These are phyloP conservation scores for Pungitius pungitius DNA, from an alignment of 2,113 vertebrate species.

Conservation along the genomic window DNA sequence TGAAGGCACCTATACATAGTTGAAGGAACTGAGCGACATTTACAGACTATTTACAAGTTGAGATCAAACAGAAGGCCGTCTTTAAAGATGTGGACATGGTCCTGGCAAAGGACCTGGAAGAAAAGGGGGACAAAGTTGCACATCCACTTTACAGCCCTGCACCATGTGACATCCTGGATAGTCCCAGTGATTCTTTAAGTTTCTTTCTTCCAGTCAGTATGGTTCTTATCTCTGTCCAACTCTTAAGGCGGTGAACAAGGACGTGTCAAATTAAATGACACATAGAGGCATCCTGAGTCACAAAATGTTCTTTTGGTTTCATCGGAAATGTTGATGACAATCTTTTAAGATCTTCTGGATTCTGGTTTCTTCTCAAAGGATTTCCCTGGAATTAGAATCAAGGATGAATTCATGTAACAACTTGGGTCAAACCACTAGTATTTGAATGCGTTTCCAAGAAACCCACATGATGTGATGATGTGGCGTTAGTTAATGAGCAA, in stretches of 20 bases:
- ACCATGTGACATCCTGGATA: neutral
- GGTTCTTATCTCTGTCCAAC: neutral
- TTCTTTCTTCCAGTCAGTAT: neutral
- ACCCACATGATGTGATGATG: neutral
- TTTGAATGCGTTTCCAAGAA: neutral
- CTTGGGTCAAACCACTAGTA: neutral
- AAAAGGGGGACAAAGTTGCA: neutral
- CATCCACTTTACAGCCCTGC: neutral
- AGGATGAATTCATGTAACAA: neutral
- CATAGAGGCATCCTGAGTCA: no score
- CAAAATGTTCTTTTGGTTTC: neutral
- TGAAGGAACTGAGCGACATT: no score
- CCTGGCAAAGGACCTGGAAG: neutral
- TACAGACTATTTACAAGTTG: neutral
- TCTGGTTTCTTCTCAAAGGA: neutral
- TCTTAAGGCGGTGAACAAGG: neutral
- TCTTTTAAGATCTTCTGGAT: neutral
- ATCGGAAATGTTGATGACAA: neutral
- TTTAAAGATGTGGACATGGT: neutral
- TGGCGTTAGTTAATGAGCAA: neutral
- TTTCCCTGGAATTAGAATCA: neutral
- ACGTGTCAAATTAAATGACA: no score
- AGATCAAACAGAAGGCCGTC: neutral
- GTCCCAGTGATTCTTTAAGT: neutral
- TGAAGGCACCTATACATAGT: no score